These are phyloP conservation scores for Phasianus colchicus DNA, from an alignment of 2,113 vertebrate species.

Conservation along the genomic window DNA sequence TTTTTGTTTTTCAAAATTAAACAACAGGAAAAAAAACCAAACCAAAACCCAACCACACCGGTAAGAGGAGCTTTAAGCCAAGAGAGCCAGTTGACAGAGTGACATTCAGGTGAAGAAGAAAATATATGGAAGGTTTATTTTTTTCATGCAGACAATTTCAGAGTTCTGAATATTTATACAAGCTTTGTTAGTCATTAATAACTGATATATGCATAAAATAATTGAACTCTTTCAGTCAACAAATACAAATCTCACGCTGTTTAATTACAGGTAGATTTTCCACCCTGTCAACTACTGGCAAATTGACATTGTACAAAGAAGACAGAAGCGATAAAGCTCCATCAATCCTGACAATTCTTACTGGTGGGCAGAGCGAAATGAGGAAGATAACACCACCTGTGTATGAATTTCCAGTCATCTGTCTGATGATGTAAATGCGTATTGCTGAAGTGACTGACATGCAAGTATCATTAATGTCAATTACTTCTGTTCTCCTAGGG, in stretches of 20 bases:
- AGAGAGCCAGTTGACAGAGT: background rate
- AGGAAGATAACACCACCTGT: conserved; percentile 57
- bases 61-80: background rate
- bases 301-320: conserved; percentile 57
- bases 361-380: conserved; percentile 34
- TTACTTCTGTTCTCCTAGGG: conserved; percentile 16
- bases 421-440: conserved; percentile 32
- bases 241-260: conserved; percentile 55
- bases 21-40: too few species aligned
- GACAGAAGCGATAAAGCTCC: conserved; percentile 56
- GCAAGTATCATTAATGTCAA: conserved; percentile 29
- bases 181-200: conserved; percentile 63
- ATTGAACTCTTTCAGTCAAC: conserved; percentile 66
- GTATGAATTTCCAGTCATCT: conserved; percentile 25
- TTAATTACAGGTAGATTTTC: conserved; percentile 73
- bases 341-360: conserved; percentile 55
- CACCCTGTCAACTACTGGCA: conserved; percentile 53
- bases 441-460: conserved; percentile 30
- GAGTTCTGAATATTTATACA: conserved; percentile 54
- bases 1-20: background rate
- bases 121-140: background rate
- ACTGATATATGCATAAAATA: conserved; percentile 69
- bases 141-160: background rate
- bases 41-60: background rate
- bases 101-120: background rate